Percentiles rank a stretch among this genome's conserved stretches.
phyloP scores from a whole-genome alignment of 2,888 invertebrate species.

The Polylopha cassiicola region DNA sequence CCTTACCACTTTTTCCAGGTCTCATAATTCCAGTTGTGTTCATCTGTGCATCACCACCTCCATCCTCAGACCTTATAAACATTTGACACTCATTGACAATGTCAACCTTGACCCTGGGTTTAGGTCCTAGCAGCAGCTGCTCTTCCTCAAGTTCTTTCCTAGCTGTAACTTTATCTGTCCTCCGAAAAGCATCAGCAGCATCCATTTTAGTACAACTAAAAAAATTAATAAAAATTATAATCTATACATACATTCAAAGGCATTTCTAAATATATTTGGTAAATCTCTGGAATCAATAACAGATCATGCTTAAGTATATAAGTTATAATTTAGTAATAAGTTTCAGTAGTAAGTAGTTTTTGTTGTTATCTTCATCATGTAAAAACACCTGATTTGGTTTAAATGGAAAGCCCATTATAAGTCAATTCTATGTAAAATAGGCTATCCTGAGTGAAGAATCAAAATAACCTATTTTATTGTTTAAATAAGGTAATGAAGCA shows the following conservation, averaged over 20 bases:
- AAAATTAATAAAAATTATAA: slow-evolving; percentile 7
- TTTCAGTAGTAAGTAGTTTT: too few species aligned
- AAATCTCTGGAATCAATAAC: too few species aligned
- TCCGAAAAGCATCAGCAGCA: slow-evolving; percentile 44
- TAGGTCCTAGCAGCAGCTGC: slow-evolving; percentile 38
- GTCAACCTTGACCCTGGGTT: slow-evolving; percentile 44
- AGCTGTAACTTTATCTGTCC: slow-evolving; percentile 32
- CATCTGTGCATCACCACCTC: slow-evolving; percentile 57
- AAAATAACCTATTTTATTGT: too few species aligned
- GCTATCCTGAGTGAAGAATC: too few species aligned
- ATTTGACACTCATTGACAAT: slow-evolving; percentile 66
- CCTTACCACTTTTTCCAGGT: slow-evolving; percentile 39
- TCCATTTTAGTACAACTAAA: slow-evolving; percentile 43
- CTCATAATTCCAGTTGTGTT: slow-evolving; percentile 37
- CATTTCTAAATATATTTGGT: too few species aligned
- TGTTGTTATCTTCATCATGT: too few species aligned
- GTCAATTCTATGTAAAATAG: too few species aligned
- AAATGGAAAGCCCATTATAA: too few species aligned
- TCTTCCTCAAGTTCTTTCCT: slow-evolving; percentile 38
- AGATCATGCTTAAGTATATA: too few species aligned
- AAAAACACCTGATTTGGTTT: too few species aligned
- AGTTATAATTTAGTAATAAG: too few species aligned
- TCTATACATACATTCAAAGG: slow-evolving; percentile 15
- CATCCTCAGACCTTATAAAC: slow-evolving; percentile 65
- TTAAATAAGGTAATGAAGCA: too few species aligned